Evolutionary conservation across 2,888 invertebrate species (phyloP), one percentile per base, ranked within the genome.

Genomic region (Fabriciana adippe): DNA sequence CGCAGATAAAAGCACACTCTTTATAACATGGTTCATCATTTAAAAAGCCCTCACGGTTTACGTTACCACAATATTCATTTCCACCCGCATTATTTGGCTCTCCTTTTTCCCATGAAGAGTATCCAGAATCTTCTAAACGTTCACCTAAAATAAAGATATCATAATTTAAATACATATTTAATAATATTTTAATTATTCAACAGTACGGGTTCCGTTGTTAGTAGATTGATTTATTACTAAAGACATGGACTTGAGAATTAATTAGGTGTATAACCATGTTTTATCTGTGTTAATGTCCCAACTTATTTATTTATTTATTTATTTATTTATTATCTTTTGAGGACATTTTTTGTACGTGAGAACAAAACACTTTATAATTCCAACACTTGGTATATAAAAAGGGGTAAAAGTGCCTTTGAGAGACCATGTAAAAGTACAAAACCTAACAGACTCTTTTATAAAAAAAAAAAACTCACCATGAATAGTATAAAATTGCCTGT

Each of bases 1-100:
- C 78, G 21, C 79, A 80, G 13, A 80, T 72, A 65, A 76, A 79
- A 0, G 78, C 69, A 1, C 64, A 68, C 0, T 69, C 57, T 0
- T 51, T 55, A 0, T 68, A 50, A 31, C 79, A 79, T 59, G 69
- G 64, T 0, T 74, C 21, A 31, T 78, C 75, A 31, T 75, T 66
- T 0, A 77, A 57, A 0, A 55, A 47, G 0, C 70, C 75, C 8
- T 64, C 66, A 13, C 74, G 66, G 56, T 68, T 67, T 47, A 78
- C 69, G 15, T 70, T 64, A 1, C 76, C 74, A 57, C 79, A 79
- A 54, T 66, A 68, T 57, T 72, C 66, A 1, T 56, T 59, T 0
- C 56, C 31, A 13, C 54, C 59, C 0, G 54, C 47, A 18, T 77
- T 73, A 64, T 78, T 74, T 0, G 78, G 77, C 54, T 76, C 73